These are phyloP conservation scores for Trinectes maculatus DNA, from an alignment of 2,113 vertebrate species.

Conservation along the genomic window DNA sequence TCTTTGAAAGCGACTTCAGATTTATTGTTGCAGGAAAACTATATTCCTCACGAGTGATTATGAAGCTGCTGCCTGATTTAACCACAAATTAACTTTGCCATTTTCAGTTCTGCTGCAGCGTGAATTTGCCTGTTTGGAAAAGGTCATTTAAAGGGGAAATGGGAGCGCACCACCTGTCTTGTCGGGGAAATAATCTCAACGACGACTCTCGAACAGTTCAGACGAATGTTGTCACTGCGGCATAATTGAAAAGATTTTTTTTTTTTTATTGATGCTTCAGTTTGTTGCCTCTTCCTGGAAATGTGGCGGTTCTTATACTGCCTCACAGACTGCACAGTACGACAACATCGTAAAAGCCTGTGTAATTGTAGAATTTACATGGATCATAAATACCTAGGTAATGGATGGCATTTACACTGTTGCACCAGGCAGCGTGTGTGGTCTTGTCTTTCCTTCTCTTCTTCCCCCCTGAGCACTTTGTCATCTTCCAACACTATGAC, in stretches of 20 bases:
- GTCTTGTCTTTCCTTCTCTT: constrained; percentile 53
- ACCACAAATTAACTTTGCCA: constrained; percentile 44
- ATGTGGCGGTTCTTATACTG: neutral
- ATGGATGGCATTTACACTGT: constrained; percentile 6
- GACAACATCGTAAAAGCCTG: constrained; percentile 33
- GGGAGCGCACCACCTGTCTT: neutral
- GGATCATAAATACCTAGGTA: constrained; percentile 33
- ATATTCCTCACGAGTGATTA: constrained; percentile 33
- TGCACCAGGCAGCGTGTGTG: neutral
- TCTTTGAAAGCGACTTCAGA: constrained; percentile 47
- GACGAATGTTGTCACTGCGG: neutral
- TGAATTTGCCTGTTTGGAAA: constrained; percentile 24
- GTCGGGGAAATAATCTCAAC: neutral
- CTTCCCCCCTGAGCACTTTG: constrained; percentile 40
- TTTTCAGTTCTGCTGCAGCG: constrained; percentile 16
- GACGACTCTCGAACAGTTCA: constrained; percentile 5
- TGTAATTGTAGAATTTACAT: constrained; percentile 31
- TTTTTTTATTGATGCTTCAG: neutral
- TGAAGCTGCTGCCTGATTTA: constrained; percentile 13
- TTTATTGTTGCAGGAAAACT: constrained; percentile 40
- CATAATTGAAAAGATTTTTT: constrained; percentile 2
- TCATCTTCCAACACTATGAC: constrained; percentile 48
- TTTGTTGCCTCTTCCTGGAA: neutral
- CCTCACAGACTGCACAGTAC: neutral
- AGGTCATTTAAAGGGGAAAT: neutral